Conservation (phyloP, 2,797 vertebrate species). For the Xyrichtys novacula region DNA sequence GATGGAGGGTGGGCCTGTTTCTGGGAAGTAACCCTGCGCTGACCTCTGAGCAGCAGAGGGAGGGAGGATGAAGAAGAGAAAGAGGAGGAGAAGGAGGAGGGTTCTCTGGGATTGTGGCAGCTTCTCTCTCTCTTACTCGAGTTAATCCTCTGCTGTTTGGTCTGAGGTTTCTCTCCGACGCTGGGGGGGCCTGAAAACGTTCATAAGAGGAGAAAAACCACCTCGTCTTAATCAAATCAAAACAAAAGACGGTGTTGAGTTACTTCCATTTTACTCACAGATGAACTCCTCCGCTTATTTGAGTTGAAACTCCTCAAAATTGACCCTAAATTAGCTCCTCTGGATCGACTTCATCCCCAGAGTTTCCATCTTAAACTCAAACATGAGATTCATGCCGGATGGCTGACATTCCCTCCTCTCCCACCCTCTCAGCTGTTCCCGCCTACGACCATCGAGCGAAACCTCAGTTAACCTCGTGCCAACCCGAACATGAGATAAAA, state of each 20-base stretch:
- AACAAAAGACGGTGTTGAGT: slow-evolving; percentile 44
- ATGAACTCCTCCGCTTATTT: neutral
- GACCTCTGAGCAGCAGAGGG: slow-evolving; percentile 64
- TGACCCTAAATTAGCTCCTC: neutral
- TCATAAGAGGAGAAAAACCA: slow-evolving; percentile 38
- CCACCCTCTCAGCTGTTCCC: slow-evolving; percentile 44
- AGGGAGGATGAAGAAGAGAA: slow-evolving; percentile 30
- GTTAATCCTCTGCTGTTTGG: no score
- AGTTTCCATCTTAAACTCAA: neutral
- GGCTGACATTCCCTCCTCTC: slow-evolving; percentile 54
- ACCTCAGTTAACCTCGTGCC: slow-evolving; percentile 23
- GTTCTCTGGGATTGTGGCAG: slow-evolving; percentile 49
- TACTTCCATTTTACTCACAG: slow-evolving; percentile 20
- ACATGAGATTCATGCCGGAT: neutral
- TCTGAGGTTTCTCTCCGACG: slow-evolving; percentile 13
- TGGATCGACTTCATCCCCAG: neutral
- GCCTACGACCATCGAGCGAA: slow-evolving; percentile 42
- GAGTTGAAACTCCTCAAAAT: no score
- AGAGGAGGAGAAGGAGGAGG: slow-evolving; percentile 10
- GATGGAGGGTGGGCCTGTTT: slow-evolving; percentile 67
- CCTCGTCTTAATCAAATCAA: slow-evolving; percentile 51
- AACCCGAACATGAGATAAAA: slow-evolving; percentile 57
- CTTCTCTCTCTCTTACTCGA: neutral
- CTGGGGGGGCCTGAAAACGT: slow-evolving; percentile 26
- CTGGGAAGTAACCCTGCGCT: slow-evolving; percentile 73